These are phyloP conservation scores for Palloptera scutellata DNA, from an alignment of 2,888 invertebrate genomes.

Conservation along the genomic window DNA sequence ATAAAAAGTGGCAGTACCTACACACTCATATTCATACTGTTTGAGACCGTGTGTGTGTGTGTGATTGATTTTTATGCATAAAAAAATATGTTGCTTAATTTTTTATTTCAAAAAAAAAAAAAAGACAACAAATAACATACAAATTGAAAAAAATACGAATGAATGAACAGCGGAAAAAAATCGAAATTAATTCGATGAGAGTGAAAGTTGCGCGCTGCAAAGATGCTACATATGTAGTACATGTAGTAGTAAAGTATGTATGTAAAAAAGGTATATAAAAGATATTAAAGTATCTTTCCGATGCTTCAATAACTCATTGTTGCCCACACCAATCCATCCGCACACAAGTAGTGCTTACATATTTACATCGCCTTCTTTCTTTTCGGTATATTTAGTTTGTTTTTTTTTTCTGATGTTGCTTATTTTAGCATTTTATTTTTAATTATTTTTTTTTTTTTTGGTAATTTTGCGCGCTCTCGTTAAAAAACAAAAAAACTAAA, in stretches of 20 bases:
- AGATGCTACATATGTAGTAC: constrained; percentile 16
- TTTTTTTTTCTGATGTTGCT: neutral
- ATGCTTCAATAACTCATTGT: constrained; percentile 1
- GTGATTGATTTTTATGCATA: constrained; percentile 21
- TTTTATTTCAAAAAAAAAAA: too few relatives aligned
- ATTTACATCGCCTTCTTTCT: too few relatives aligned
- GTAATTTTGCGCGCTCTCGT: too few relatives aligned
- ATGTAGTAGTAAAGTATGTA: neutral
- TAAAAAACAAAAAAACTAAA: too few relatives aligned
- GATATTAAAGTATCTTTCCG: neutral
- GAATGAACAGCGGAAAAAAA: constrained; percentile 25
- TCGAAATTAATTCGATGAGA: constrained; percentile 57
- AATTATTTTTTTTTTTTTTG: neutral
- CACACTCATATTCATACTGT: neutral
- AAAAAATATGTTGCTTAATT: constrained; percentile 6
- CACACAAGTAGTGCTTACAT: too few relatives aligned
- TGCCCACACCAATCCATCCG: too few relatives aligned
- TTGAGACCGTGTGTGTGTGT: constrained; percentile 7
- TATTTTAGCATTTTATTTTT: neutral
- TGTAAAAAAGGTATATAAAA: neutral
- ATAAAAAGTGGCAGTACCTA: too few relatives aligned
- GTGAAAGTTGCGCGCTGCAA: constrained; percentile 50
- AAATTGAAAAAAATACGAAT: neutral
- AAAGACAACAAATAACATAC: too few relatives aligned
- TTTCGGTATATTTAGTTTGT: neutral